Base-by-base conservation (phyloP, 2,797 vertebrate genomes). In the Carcharodon carcharias region DNA sequence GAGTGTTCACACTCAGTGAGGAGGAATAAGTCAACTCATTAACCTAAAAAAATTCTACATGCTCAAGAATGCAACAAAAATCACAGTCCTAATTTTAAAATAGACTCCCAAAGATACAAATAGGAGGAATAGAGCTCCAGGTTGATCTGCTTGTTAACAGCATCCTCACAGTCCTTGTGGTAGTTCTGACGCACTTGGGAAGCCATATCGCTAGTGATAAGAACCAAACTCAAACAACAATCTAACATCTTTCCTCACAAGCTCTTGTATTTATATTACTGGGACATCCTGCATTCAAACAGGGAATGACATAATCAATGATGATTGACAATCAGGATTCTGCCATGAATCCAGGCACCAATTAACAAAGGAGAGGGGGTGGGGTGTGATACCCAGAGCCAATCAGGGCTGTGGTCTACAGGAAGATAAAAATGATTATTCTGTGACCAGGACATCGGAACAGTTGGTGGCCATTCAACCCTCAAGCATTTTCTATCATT, bases 321-420 rank as follows among this genome's bases (percentile, higher is more conserved):
- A 85, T 85, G 40, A 85, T 85, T 85, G 80, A 50, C 80, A 85
- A 50, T 23, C 7, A 85, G 82, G 45, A 50, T 4, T 45, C 2
- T 8, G 21, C 21, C 82, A 50, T 50, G 2, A 6, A 82, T 82
- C 16, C 80, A 82, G n/a, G 80, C 4, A 14, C 80, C 80, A 40
- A 82, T 82, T 50, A 50, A 50, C 45, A 18, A 45, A 45, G 80
- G 80, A 1, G 0, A 45, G 14, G 4, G 80, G 40, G 12, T 82
- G 8, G 80, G 4, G 6, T 40, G 16, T 5, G 80, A 82, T 12
- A 77, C 80, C 40, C 80, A 21, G 40, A 45, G 80, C 80, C 80
- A 82, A 45, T 97, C 97, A 0, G 45, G 45, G 0, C 95, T 80
- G 40, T 40, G 77, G 14, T 40, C 4, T 80, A 4, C 35, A 80